Evolutionary conservation across 1,140 invertebrate species (phyloP).

Genomic region (Manduca sexta): DNA sequence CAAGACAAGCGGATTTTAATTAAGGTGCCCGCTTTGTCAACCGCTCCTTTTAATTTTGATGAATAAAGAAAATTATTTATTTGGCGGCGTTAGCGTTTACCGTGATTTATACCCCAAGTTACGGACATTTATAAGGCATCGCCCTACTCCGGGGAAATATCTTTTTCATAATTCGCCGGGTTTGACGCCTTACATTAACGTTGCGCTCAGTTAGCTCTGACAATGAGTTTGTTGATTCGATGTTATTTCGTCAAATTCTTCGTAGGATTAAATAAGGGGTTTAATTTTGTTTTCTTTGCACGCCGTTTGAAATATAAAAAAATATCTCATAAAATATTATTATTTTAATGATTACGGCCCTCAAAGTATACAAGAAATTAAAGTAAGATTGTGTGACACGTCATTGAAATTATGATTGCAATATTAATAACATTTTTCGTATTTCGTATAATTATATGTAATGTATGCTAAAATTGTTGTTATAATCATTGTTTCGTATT

Average conservation of each 20-base stretch:
- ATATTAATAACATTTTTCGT: no score
- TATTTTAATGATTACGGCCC: no score
- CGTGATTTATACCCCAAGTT: conserved; percentile 61
- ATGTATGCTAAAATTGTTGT: no score
- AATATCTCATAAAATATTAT: no score
- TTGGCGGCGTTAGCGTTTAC: conserved; percentile 52
- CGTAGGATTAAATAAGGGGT: no score
- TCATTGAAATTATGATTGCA: no score
- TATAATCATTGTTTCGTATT: neutral
- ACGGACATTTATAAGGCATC: conserved; percentile 51
- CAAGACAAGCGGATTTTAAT: conserved; percentile 58
- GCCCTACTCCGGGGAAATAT: conserved; percentile 36
- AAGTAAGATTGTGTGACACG: no score
- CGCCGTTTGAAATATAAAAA: no score
- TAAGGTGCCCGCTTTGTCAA: conserved; percentile 63
- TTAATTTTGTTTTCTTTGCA: no score
- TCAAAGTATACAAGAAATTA: no score
- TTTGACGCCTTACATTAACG: conserved; percentile 27
- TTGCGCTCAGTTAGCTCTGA: conserved; percentile 7
- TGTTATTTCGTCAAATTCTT: neutral
- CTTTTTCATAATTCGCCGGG: conserved; percentile 40
- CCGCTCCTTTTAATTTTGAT: conserved; percentile 69
- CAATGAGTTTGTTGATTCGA: conserved; percentile 11
- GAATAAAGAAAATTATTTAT: conserved; percentile 72
- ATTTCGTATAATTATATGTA: no score